A percentile compares a stretch with the other conserved stretches of the same genome.
Evolutionary conservation across 1,140 invertebrate genomes (phyloP).

Genomic region (Dreissena rostriformis): DNA sequence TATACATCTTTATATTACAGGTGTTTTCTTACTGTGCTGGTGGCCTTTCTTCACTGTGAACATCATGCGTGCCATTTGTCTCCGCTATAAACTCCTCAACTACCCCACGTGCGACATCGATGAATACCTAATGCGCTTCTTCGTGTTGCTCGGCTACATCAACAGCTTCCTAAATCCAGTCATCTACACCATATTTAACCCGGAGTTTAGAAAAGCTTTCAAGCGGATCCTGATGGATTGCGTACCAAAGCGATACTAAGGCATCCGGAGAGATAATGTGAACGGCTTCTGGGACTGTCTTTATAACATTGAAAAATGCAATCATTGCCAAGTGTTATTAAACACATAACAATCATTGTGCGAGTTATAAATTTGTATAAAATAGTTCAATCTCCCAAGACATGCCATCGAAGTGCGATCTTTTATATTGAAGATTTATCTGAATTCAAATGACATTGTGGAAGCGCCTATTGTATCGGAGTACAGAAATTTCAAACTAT

Average conservation of each 20-base stretch:
- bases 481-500: no score
- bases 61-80: conserved; percentile 97
- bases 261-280: no score
- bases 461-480: no score
- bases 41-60: conserved; percentile 99
- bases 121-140: conserved; percentile 85
- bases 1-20: neutral
- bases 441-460: no score
- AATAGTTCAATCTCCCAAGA: no score
- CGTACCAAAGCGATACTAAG: conserved; percentile 59
- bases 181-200: conserved; percentile 99
- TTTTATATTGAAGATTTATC: no score
- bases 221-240: conserved; percentile 90
- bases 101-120: conserved; percentile 75
- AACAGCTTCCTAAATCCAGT: conserved; percentile 98
- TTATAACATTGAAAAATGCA: no score
- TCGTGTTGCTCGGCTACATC: conserved; percentile 99
- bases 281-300: no score
- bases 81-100: conserved; percentile 79
- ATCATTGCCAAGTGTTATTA: no score
- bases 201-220: conserved; percentile 99
- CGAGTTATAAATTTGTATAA: no score
- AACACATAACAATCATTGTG: no score
- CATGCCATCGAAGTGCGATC: no score
- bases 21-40: conserved; percentile 98